Evolutionary conservation across 2,888 invertebrate species (phyloP).

Genomic region (Agrilus biguttatus): DNA sequence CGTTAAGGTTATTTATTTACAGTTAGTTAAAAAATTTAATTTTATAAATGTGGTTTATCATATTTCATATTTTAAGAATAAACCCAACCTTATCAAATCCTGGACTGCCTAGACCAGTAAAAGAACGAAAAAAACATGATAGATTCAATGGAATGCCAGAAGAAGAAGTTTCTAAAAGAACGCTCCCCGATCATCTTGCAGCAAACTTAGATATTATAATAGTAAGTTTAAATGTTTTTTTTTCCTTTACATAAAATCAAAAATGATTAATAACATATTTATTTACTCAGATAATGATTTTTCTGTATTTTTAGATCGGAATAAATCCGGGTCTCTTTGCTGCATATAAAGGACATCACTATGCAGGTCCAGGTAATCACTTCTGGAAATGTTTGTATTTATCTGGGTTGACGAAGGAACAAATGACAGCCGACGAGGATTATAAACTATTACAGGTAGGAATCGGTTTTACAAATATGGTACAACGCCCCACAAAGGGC

Average conservation of each 20-base stretch:
- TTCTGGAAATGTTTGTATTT: slow-evolving; percentile 97
- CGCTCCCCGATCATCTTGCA: slow-evolving; percentile 86
- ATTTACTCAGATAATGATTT: background rate
- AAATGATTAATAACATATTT: too few relatives aligned
- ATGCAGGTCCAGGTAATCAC: slow-evolving; percentile 97
- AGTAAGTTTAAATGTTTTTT: slow-evolving; percentile 54
- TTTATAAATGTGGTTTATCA: background rate
- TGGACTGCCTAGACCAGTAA: slow-evolving; percentile 43
- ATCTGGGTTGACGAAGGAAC: slow-evolving; percentile 86
- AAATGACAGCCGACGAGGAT: slow-evolving; percentile 94
- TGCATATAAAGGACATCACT: slow-evolving; percentile 96
- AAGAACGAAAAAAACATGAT: slow-evolving; percentile 87
- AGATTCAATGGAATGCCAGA: slow-evolving; percentile 93
- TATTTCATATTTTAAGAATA: background rate
- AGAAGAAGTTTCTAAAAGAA: slow-evolving; percentile 86
- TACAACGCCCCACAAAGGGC: slow-evolving; percentile 86
- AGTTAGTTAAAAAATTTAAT: too few relatives aligned
- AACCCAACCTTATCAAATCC: slow-evolving; percentile 32
- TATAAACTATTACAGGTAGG: slow-evolving; percentile 84
- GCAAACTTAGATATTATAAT: slow-evolving; percentile 95
- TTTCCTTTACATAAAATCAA: too few relatives aligned
- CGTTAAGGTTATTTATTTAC: too few relatives aligned
- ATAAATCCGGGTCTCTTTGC: slow-evolving; percentile 96
- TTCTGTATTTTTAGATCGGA: slow-evolving; percentile 60
- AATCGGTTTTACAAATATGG: slow-evolving; percentile 98